Evolutionary conservation across 2,888 invertebrate genomes (phyloP).

Genomic region (Microchrysa polita): DNA sequence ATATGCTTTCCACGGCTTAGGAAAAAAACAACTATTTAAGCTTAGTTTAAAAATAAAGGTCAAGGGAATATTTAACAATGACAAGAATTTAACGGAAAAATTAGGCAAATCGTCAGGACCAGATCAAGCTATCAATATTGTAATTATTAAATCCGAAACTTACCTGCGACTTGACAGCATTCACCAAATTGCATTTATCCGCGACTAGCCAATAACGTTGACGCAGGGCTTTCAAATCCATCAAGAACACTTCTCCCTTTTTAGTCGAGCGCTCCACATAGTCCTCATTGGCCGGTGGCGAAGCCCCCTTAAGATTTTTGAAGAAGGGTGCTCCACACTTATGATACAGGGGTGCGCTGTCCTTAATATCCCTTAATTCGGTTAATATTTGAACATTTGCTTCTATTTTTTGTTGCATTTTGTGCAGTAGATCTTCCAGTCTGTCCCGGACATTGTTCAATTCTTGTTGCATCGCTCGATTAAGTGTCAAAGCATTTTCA

Average conservation of each 20-base stretch:
- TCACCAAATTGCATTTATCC: slow-evolving; percentile 68
- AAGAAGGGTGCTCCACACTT: slow-evolving; percentile 73
- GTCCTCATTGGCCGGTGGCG: slow-evolving; percentile 71
- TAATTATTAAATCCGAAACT: too few species aligned
- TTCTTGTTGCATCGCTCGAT: slow-evolving; percentile 56
- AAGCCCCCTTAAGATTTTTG: slow-evolving; percentile 69
- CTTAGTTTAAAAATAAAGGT: too few species aligned
- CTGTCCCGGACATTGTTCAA: slow-evolving; percentile 53
- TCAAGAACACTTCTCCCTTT: slow-evolving; percentile 63
- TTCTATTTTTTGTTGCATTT: slow-evolving; percentile 54
- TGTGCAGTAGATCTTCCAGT: slow-evolving; percentile 52
- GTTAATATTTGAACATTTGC: slow-evolving; percentile 53
- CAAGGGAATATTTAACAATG: too few species aligned
- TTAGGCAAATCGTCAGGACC: too few species aligned
- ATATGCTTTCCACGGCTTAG: too few species aligned
- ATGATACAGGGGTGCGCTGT: slow-evolving; percentile 57
- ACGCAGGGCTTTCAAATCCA: slow-evolving; percentile 61
- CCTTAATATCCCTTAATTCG: slow-evolving; percentile 43
- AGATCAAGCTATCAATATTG: too few species aligned
- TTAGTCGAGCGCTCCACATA: slow-evolving; percentile 64
- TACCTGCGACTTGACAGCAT: slow-evolving; percentile 65
- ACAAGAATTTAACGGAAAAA: too few species aligned
- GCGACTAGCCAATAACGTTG: slow-evolving; percentile 68
- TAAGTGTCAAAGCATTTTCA: slow-evolving; percentile 56
- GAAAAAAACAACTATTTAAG: too few species aligned